Percentiles rank a stretch among this genome's conserved stretches.
phyloP scores from a whole-genome alignment of 2,797 vertebrate species.

The Pseudopleuronectes americanus region DNA sequence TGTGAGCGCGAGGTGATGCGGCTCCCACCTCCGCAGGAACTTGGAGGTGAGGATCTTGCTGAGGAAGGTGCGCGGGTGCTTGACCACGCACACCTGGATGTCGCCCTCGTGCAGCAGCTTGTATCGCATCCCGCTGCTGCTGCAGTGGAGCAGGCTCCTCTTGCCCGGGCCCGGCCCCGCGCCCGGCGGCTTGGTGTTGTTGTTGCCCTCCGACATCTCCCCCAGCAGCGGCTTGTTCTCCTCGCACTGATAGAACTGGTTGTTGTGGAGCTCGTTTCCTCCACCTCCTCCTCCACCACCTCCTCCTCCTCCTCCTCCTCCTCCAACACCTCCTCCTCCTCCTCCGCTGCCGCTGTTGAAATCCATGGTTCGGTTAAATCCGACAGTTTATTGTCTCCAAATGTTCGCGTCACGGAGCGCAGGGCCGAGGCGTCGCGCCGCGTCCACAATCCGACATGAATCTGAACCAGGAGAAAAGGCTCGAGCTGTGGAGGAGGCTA shows the following conservation, averaged over 20 bases:
- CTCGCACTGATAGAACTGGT: conserved; percentile 90
- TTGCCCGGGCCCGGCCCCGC: conserved; percentile 87
- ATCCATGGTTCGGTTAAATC: conserved; percentile 86
- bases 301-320: conserved; percentile 40
- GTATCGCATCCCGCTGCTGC: conserved; percentile 94
- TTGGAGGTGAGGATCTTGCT: conserved; percentile 99
- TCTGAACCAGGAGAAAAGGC: neutral
- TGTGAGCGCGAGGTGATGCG: conserved; percentile 95
- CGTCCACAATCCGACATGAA: conserved; percentile 41
- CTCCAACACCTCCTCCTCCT: conserved; percentile 66
- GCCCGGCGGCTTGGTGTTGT: conserved; percentile 88
- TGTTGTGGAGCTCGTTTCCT: conserved; percentile 86
- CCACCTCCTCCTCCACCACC: conserved; percentile 15
- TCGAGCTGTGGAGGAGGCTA: conserved; percentile 23
- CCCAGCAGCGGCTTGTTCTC: conserved; percentile 94
- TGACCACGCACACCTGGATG: conserved; percentile 98
- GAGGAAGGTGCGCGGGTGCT: conserved; percentile 97
- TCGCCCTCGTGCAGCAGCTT: conserved; percentile 98
- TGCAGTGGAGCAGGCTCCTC: conserved; percentile 89
- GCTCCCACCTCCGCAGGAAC: conserved; percentile 96
- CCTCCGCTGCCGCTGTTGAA: conserved; percentile 82
- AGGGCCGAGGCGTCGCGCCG: conserved; percentile 10
- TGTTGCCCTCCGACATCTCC: conserved; percentile 88
- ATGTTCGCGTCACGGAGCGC: neutral
- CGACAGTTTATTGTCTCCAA: conserved; percentile 45